Conservation (phyloP, 2,113 vertebrate species). For the Erythrocercus mccallii region DNA sequence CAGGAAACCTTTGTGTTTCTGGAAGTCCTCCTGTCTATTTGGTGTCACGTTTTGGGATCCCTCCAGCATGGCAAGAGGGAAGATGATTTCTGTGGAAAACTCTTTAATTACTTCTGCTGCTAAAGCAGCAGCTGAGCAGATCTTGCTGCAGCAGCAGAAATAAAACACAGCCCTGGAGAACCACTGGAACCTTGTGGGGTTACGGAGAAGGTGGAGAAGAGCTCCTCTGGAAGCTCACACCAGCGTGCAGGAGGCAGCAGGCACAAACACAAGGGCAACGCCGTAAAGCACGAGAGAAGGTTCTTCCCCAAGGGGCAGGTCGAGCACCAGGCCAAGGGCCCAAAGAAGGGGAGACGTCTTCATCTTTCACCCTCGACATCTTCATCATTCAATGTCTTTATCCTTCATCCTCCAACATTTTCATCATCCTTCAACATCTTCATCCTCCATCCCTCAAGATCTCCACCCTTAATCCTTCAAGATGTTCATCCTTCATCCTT, state of each 20-base stretch:
- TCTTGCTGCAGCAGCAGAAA: not conserved
- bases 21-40: not conserved
- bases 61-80: not conserved
- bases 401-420: not conserved
- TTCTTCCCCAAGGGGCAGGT: not conserved
- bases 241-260: not conserved
- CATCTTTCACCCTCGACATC: not conserved
- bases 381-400: not conserved
- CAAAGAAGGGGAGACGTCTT: too few relatives aligned
- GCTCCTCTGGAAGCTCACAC: not conserved
- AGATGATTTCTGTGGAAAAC: not conserved
- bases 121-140: not conserved
- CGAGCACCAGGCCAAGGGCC: accelerated
- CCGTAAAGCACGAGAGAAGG: not conserved
- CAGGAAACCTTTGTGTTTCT: not conserved
- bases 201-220: not conserved
- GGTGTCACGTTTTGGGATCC: not conserved
- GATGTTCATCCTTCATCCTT: not conserved
- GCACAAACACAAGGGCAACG: not conserved
- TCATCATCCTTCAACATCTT: not conserved
- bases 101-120: not conserved
- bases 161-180: not conserved
- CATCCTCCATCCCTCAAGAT: not conserved
- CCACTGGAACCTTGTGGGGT: not conserved
- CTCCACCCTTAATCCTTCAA: too few relatives aligned